Conservation (phyloP, 2,797 vertebrate genomes). For the Urocyon cinereoargenteus region DNA sequence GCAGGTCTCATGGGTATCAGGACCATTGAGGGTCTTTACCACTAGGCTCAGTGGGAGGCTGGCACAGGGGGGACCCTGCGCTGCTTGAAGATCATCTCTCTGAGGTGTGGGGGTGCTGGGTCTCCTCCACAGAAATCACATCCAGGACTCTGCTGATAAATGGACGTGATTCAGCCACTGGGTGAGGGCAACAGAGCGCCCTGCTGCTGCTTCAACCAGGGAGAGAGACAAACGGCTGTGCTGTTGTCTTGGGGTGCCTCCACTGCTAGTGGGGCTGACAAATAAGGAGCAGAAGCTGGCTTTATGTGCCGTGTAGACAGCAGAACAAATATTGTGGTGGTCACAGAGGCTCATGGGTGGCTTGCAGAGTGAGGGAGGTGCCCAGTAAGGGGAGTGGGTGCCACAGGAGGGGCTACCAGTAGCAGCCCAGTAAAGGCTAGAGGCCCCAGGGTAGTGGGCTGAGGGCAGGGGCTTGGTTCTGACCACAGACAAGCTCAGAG, state of each 20-base stretch:
- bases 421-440: neutral
- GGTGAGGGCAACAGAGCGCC: neutral
- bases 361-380: neutral
- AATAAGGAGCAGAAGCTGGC: conserved; percentile 77
- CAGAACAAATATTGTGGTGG: conserved; percentile 77
- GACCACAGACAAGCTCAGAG: neutral
- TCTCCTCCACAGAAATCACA: neutral
- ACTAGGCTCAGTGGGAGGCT: neutral
- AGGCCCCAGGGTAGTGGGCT: neutral
- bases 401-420: neutral
- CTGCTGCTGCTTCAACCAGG: neutral
- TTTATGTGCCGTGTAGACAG: conserved; percentile 70
- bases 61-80: neutral
- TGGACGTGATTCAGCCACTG: neutral
- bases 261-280: conserved; percentile 67
- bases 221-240: neutral
- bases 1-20: neutral
- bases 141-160: neutral
- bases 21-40: neutral
- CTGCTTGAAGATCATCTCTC: neutral
- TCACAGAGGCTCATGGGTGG: neutral
- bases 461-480: neutral
- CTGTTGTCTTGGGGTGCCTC: conserved; percentile 52
- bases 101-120: neutral
- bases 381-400: neutral